phyloP scores from a whole-genome alignment of 2,797 vertebrate species.

The Anguilla anguilla region DNA sequence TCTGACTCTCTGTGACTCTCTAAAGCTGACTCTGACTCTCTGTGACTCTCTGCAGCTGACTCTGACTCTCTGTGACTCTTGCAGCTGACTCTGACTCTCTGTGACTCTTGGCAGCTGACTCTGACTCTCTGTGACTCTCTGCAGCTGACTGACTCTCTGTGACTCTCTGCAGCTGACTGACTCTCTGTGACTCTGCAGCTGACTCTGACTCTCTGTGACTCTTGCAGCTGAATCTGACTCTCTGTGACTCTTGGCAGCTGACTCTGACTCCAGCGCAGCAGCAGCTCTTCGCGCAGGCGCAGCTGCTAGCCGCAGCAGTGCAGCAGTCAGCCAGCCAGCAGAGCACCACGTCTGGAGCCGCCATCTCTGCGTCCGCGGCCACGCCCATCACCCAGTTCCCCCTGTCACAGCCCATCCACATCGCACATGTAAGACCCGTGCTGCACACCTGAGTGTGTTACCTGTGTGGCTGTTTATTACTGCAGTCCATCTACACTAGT shows the following conservation, averaged over 20 bases:
- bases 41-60: background rate
- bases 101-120: background rate
- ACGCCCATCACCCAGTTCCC: constrained; percentile 86
- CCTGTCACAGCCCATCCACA: constrained; percentile 85
- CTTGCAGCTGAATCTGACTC: background rate
- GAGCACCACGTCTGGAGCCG: constrained; percentile 80
- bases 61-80: background rate
- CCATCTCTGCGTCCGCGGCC: constrained; percentile 85
- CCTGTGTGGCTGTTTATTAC: background rate
- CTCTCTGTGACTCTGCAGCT: background rate
- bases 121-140: background rate
- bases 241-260: background rate
- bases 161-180: background rate
- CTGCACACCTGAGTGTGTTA: background rate
- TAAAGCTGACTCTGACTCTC: too few species aligned
- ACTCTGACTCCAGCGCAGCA: constrained; percentile 82
- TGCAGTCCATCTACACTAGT: background rate
- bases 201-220: too few species aligned
- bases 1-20: too few species aligned
- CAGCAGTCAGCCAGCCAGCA: constrained; percentile 84
- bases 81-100: background rate
- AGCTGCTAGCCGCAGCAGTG: constrained; percentile 83
- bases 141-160: background rate
- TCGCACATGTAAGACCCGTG: constrained; percentile 66
- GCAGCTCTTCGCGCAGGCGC: constrained; percentile 81